phyloP scores from a whole-genome alignment of 2,113 vertebrate species.

The Cololabis saira region DNA sequence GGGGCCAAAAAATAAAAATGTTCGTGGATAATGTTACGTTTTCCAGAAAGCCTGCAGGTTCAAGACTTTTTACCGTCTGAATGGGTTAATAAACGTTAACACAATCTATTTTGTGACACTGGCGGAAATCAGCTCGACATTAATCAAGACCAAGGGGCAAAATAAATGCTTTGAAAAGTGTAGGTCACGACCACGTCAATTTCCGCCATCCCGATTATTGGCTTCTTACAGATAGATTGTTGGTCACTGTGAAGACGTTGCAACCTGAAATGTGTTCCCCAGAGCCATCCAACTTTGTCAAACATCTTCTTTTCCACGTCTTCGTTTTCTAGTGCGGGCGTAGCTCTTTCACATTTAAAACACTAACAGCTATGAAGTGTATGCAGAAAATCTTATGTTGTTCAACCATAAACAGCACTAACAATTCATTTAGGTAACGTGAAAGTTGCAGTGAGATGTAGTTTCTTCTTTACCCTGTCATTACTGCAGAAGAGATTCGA shows the following conservation, averaged over 20 bases:
- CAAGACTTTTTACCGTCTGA: too few species aligned
- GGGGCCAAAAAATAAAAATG: too few species aligned
- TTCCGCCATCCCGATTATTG: conserved; percentile 13
- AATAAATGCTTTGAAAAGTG: conserved; percentile 3
- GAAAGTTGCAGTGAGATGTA: conserved; percentile 5
- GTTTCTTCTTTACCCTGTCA: not conserved
- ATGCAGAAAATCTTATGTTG: conserved; percentile 42
- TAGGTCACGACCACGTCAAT: not conserved
- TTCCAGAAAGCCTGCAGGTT: too few species aligned
- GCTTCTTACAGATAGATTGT: conserved; percentile 1
- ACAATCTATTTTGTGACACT: too few species aligned
- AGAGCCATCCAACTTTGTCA: too few species aligned
- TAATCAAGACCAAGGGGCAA: not conserved
- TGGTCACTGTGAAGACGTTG: not conserved
- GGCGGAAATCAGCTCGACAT: too few species aligned
- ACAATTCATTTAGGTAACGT: conserved; percentile 23
- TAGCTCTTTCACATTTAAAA: conserved; percentile 46
- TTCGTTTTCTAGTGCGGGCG: conserved; percentile 16
- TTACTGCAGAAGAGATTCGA: conserved; percentile 96
- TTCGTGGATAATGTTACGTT: too few species aligned
- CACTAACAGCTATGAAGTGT: conserved; percentile 47
- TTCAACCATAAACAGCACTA: conserved; percentile 33
- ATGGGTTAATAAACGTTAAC: too few species aligned
- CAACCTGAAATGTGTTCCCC: conserved; percentile 11
- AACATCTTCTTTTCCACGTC: conserved; percentile 23